These are phyloP conservation scores for Hemibagrus guttatus DNA, from an alignment of 2,797 vertebrate genomes.

Conservation along the genomic window DNA sequence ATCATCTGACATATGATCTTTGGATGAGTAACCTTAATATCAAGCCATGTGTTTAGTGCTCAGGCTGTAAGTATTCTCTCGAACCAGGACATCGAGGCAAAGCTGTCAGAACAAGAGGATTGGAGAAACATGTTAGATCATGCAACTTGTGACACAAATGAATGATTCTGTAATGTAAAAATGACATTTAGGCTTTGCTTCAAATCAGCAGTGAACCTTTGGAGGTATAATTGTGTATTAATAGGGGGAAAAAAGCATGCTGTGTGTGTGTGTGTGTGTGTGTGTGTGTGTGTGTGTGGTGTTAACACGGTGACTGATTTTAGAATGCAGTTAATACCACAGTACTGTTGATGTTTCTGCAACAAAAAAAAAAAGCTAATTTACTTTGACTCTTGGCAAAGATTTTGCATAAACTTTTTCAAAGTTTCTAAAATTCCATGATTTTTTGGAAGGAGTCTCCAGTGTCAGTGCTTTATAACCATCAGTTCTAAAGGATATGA, in stretches of 20 bases:
- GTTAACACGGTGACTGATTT: not conserved
- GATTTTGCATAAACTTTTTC: not conserved
- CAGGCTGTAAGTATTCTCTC: not conserved
- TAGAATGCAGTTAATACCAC: slow-evolving; percentile 4
- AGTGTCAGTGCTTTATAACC: not conserved
- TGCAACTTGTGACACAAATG: not conserved
- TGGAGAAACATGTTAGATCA: not conserved
- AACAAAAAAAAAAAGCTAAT: not conserved
- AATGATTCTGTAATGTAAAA: not conserved
- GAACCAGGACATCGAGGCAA: not conserved
- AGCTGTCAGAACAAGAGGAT: not conserved
- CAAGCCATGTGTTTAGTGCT: not conserved
- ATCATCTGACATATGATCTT: slow-evolving; percentile 17
- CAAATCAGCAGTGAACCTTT: not conserved
- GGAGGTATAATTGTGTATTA: not conserved
- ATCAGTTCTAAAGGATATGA: not conserved
- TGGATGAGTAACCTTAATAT: not conserved
- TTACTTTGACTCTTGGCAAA: not conserved
- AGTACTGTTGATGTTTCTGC: not conserved
- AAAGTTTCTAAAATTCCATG: no score
- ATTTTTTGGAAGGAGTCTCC: no score
- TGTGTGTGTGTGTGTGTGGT: not conserved
- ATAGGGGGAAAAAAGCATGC: not conserved
- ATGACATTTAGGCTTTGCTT: not conserved
- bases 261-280: not conserved